Evolutionary conservation across 2,113 vertebrate species (phyloP).

Genomic region (Maccullochella peelii): DNA sequence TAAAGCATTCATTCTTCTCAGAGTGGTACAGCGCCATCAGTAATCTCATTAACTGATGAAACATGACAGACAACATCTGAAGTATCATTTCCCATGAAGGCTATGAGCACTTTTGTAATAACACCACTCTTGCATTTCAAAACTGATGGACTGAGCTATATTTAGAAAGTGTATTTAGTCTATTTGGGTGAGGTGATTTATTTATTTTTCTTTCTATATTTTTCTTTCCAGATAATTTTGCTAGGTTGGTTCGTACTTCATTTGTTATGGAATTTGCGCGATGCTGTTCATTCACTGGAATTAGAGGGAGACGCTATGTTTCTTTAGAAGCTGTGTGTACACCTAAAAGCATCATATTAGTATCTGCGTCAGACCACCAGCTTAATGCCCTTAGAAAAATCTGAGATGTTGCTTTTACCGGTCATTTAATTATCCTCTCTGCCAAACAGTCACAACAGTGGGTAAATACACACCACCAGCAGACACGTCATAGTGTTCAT

Average conservation of each 20-base stretch:
- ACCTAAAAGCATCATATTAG: background rate
- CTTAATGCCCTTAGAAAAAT: constrained; percentile 9
- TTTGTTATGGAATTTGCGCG: background rate
- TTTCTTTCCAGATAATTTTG: background rate
- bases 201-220: background rate
- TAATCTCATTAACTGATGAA: constrained; percentile 49
- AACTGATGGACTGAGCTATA: constrained; percentile 20
- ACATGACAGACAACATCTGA: constrained; percentile 26
- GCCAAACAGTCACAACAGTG: background rate
- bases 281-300: constrained; percentile 1
- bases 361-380: background rate
- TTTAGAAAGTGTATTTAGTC: constrained; percentile 29
- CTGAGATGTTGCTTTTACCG: background rate
- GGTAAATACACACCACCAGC: background rate
- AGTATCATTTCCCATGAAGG: constrained; percentile 17
- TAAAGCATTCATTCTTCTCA: constrained; percentile 7
- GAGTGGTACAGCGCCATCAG: background rate
- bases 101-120: constrained; percentile 27
- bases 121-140: constrained; percentile 6
- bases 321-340: background rate
- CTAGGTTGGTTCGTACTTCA: background rate
- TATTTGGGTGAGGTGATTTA: background rate
- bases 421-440: constrained; percentile 4
- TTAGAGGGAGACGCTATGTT: background rate
- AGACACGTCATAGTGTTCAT: background rate